Conservation (phyloP, 2,888 invertebrate genomes). For the Troides aeacus region DNA sequence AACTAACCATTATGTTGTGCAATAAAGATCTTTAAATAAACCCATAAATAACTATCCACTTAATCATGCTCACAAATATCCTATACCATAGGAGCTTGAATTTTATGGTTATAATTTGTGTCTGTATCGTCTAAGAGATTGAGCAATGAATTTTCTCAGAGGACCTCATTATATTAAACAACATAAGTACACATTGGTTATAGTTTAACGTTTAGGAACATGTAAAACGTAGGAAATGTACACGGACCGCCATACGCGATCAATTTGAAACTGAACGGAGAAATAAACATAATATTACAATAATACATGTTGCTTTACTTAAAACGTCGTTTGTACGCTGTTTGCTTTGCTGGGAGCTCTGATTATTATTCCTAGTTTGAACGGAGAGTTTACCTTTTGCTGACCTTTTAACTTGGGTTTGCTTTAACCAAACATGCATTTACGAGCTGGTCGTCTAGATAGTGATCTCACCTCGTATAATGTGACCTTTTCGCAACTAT, state of each 20-base stretch:
- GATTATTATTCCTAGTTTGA: conserved; percentile 19
- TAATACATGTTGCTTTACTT: conserved; percentile 7
- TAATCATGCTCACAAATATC: too few species aligned
- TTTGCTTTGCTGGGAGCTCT: conserved; percentile 12
- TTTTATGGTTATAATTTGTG: too few species aligned
- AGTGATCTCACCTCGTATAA: conserved; percentile 23
- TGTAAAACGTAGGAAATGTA: background rate
- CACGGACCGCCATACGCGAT: background rate
- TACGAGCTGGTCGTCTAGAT: conserved; percentile 24
- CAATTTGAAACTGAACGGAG: background rate
- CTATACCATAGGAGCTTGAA: too few species aligned
- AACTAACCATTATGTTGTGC: too few species aligned
- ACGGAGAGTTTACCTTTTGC: conserved; percentile 23
- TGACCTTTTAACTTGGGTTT: conserved; percentile 27
- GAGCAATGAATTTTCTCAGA: background rate
- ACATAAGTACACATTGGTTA: background rate
- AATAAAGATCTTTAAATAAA: too few species aligned
- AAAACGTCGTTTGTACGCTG: conserved; percentile 9
- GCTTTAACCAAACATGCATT: conserved; percentile 28
- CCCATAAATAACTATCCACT: too few species aligned
- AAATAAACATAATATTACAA: background rate
- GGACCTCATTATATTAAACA: background rate
- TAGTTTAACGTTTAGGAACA: background rate
- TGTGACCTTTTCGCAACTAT: conserved; percentile 24
- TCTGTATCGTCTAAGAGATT: too few species aligned